Base-by-base conservation (phyloP, 2,797 vertebrate species). In the Spinibarbus caldwelli region DNA sequence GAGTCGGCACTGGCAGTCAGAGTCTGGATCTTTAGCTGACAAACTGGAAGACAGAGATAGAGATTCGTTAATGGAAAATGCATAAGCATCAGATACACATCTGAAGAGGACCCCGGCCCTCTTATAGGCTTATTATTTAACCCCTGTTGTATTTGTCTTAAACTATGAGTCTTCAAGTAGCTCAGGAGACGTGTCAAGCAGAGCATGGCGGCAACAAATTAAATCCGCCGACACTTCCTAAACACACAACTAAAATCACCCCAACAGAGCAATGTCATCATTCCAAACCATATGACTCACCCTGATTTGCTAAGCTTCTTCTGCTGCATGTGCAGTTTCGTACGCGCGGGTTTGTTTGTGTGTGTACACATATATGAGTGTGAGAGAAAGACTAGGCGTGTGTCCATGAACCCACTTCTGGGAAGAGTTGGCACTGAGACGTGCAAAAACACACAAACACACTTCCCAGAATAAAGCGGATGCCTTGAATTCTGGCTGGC, bases 1-100 rank as follows among this genome's bases (percentile, higher is more conserved):
- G 78, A 99, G 94, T 72, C 95, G 96, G 93, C 95, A 96, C 0
- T 95, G 95, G 0, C 94, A 89, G 83, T 96, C 95, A 19, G 95
- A 91, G 80, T 95, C 95, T 0, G 92, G 89, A 87, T 97, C 95
- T 90, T 97, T 96, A 49, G 91, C 91, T 0, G 96, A 94, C 88
- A 96, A 90, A 92, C 97, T 99, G 93, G 4, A 43, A 76, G 88
- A 66, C 67, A 86, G 17, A 76, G 57, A 47, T 41, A 88, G 71
- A 89, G 49, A 43, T 54, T 67, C 29, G 7, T 66, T 83, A 38
- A 86, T 59, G 81, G 43, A 83, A 64, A 47, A 75, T 29, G 29
- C 15, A 75, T 38, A 29, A 19, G 11, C 2, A 52, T 80, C 21
- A 80, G 29, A 82, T 59, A 19, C 57, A 71, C 36, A 59, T 34